Evolutionary conservation across 2,797 vertebrate genomes (phyloP).

Genomic region (Lindbergichthys nudifrons): DNA sequence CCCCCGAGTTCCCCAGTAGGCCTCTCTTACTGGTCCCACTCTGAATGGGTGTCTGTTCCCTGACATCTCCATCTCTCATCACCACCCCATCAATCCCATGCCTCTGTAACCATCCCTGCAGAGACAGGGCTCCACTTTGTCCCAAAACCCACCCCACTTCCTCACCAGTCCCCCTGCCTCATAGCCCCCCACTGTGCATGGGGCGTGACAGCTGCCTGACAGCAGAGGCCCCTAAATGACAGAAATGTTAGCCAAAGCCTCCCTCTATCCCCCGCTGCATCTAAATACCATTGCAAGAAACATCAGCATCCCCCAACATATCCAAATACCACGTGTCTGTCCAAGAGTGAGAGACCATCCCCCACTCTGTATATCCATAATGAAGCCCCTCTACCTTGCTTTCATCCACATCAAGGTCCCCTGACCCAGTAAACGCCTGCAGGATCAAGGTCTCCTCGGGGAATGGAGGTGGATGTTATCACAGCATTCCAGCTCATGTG

Average conservation of each 20-base stretch:
- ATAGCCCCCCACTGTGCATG: conserved; percentile 53
- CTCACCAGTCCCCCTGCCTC: conserved; percentile 45
- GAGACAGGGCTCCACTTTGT: conserved; percentile 84
- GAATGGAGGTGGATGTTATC: conserved; percentile 79
- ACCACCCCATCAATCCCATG: conserved; percentile 83
- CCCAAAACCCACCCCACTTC: conserved; percentile 55
- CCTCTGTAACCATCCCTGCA: conserved; percentile 73
- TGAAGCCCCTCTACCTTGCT: conserved; percentile 68
- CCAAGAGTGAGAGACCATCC: conserved; percentile 57
- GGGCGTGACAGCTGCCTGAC: conserved; percentile 75
- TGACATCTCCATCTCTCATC: conserved; percentile 85
- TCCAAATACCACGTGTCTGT: conserved; percentile 61
- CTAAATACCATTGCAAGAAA: conserved; percentile 49
- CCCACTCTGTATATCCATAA: conserved; percentile 55
- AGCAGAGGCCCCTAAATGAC: conserved; percentile 70
- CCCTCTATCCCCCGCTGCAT: conserved; percentile 32
- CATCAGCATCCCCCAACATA: conserved; percentile 51
- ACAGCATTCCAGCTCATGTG: conserved; percentile 78
- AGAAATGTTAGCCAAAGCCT: conserved; percentile 53
- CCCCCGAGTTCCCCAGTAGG: conserved; percentile 67
- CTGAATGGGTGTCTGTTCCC: conserved; percentile 85
- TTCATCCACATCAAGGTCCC: conserved; percentile 74
- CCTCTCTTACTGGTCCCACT: conserved; percentile 73
- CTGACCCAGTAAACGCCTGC: conserved; percentile 75
- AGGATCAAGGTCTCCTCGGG: conserved; percentile 74